Base-by-base conservation (phyloP, 1,140 invertebrate species). In the Leptopilina clavipes region DNA sequence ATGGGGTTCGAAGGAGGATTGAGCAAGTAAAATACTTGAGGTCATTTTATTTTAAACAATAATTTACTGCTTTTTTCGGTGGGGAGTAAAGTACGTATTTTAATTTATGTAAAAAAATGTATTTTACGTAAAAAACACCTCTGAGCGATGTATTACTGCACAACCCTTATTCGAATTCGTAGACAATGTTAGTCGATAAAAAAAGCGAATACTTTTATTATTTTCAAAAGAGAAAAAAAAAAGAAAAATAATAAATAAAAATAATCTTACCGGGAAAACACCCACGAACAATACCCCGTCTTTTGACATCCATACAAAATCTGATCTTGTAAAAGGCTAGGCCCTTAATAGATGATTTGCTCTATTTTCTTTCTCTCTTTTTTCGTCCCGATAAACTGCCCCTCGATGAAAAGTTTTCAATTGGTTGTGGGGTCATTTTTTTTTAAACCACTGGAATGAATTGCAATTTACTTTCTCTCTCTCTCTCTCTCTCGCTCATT, bases 401-500 rank as follows among this genome's bases (percentile, higher is more conserved):
- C 3, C 25, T 65, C 59, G 22, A 31, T 22, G 22, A 22, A 65
- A 19, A 65, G 59, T 65, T 84, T 40, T 81, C 70, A 76, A 65
- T 22, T 79, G 80, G 72, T 40, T 81, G 77, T 78, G 83, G 79
- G 82, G 82, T 75, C 72, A 73, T 79, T 86, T 81, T 40, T 31
- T 86, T 81, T 79, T 82, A 87, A 80, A 84, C 78, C 81, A 81
- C 81, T 83, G 83, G 86, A 89, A 89, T 88, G 86, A 86, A 89
- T 81, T 84, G 81, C 83, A 79, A 76, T 83, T 83, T 85, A 80
- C 77, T 82, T 82, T 85, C 79, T 85, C 84, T 83, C 86, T 83
- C 84, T 86, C 85, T 83, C 82, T 87, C 78, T 40, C 9, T 7
- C 37, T 7, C 37, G 2, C 9, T 31, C 6, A 3, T 31, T 40